phyloP scores from a whole-genome alignment of 2,797 vertebrate species.

The Vireo griseus region DNA sequence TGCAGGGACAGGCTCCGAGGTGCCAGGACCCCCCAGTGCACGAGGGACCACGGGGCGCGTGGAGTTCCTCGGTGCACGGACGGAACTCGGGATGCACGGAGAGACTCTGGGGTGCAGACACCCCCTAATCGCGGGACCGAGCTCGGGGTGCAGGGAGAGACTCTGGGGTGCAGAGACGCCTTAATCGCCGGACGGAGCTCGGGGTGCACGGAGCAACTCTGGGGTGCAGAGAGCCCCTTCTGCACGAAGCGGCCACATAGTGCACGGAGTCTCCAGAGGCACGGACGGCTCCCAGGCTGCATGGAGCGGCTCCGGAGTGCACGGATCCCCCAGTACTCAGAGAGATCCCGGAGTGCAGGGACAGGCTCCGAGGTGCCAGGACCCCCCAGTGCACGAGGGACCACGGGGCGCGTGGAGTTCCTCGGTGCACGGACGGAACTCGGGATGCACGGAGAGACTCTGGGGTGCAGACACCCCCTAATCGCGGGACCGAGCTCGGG shows the following conservation, averaged over 20 bases:
- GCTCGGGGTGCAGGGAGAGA: neutral
- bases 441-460: neutral
- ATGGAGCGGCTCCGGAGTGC: neutral
- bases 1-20: neutral
- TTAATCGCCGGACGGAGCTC: neutral
- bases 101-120: fast-evolving
- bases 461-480: no score
- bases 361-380: neutral
- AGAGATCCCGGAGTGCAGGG: neutral
- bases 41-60: fast-evolving
- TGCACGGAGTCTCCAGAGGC: neutral
- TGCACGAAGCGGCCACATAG: neutral
- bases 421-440: neutral
- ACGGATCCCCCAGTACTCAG: neutral
- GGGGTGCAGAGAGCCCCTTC: neutral
- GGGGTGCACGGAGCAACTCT: neutral
- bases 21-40: fast-evolving
- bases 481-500: no score
- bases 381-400: fast-evolving
- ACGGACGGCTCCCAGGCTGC: fast-evolving
- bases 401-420: neutral
- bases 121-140: no score
- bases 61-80: neutral
- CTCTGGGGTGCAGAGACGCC: neutral
- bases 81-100: neutral